Evolutionary conservation across 2,113 vertebrate genomes (phyloP), one percentile per base, ranked within the genome.

Genomic region (Nicator chloris): DNA sequence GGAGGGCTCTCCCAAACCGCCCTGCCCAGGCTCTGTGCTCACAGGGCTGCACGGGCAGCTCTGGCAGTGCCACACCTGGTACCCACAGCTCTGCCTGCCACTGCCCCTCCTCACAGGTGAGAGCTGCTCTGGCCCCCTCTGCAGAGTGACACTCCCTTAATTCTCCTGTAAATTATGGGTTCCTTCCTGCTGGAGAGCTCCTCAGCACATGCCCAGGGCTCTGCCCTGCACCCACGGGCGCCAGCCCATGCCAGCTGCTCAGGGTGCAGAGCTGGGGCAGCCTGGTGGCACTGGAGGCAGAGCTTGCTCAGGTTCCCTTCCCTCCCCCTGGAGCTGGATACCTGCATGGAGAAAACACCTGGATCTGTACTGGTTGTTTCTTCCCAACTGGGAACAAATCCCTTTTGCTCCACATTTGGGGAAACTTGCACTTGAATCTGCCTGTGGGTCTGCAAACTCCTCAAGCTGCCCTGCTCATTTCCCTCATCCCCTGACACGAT

Each of bases 261-360:
- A 23, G 18, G 4, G 15, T 13, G 42, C 42, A 42, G 12, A 42
- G 42, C 42, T 42, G 42, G 42, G 42, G 42, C 42, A 42, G 13
- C 42, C 42, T 40, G 10, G 10, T 40, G 40, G 40, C 40, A 40
- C 10, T 40, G 16, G 31, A 13, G 51, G 53, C 39, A 12, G 51
- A 40, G n/a, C 49, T 33, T 13, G 20, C 10, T 4, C 31, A 31
- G 35, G 35, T 8, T 70, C 50, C 57, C 49, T 19, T 3, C n/a
- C n/a, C n/a, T n/a, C n/a, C n/a, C n/a, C n/a, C 47, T 37, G 30
- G 11, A 54, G 53, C 53, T 19, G n/a, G n/a, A n/a, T n/a, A 27
- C 31, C 54, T 21, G 16, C 12, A 7, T 2, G 2, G 5, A 8
- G 8, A 22, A 70, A 10, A 12, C 2, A 1, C 6, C 31, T 39